Conservation (phyloP, 2,113 vertebrate species). For the Syngnathus scovelli region DNA sequence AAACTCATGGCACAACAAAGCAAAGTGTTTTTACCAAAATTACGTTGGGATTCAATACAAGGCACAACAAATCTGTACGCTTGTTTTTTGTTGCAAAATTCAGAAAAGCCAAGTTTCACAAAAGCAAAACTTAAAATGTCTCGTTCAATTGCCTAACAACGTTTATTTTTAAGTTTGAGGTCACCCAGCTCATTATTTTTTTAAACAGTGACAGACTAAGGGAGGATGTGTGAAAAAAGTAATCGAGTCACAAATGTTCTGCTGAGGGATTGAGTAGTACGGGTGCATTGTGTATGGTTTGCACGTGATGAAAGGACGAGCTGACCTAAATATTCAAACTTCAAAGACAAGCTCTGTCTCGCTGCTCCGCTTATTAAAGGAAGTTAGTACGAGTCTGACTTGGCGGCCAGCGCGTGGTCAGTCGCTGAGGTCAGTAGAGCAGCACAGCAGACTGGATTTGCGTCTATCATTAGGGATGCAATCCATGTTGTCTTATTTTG, state of each 20-base stretch:
- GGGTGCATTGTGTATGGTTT: not conserved
- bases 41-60: too few relatives aligned
- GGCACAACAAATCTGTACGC: too few relatives aligned
- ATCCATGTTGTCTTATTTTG: slow-evolving; percentile 52
- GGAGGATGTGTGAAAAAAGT: not conserved
- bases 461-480: slow-evolving; percentile 39
- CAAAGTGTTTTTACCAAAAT: too few relatives aligned
- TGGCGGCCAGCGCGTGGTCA: slow-evolving; percentile 47
- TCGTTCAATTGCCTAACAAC: too few relatives aligned
- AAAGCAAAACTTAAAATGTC: too few relatives aligned
- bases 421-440: slow-evolving; percentile 61
- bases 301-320: not conserved
- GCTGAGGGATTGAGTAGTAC: not conserved
- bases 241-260: not conserved
- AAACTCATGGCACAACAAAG: too few relatives aligned
- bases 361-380: slow-evolving; percentile 3
- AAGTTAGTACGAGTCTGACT: slow-evolving; percentile 43
- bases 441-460: slow-evolving; percentile 43
- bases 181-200: too few relatives aligned
- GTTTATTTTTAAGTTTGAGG: too few relatives aligned
- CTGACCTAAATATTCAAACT: not conserved
- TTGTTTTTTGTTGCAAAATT: too few relatives aligned
- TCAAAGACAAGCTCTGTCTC: not conserved
- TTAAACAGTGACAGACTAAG: too few relatives aligned
- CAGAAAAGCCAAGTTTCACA: too few relatives aligned